Percentiles rank a stretch among this genome's conserved stretches.
phyloP scores from a whole-genome alignment of 2,113 vertebrate species.

The Manacus vitellinus region DNA sequence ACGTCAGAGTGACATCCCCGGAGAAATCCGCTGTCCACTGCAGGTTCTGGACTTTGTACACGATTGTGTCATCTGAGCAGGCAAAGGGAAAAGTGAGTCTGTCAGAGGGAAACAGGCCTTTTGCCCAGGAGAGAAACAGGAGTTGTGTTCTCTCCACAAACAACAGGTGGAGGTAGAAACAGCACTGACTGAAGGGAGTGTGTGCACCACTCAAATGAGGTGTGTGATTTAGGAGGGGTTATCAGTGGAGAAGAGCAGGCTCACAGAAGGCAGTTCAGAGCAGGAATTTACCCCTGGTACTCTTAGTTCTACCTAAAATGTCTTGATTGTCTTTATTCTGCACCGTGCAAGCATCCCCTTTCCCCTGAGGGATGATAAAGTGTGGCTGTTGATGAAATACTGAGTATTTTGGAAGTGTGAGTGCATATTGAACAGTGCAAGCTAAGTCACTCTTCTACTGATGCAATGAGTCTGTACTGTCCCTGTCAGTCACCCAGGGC shows the following conservation, averaged over 20 bases:
- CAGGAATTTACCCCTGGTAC: background rate
- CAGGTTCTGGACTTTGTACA: slow-evolving; percentile 95
- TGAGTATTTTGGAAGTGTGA: background rate
- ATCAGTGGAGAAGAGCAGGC: background rate
- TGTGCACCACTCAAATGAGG: background rate
- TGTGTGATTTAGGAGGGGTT: background rate
- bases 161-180: accelerated
- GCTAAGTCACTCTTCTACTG: background rate
- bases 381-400: background rate
- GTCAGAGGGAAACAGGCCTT: background rate
- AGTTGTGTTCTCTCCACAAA: background rate
- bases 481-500: background rate
- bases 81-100: background rate
- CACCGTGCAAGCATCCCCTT: accelerated
- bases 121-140: background rate
- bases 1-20: slow-evolving; percentile 88
- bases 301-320: background rate
- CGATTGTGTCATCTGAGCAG: slow-evolving; percentile 80
- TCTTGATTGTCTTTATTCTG: background rate
- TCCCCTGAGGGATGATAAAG: background rate
- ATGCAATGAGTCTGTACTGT: background rate
- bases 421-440: background rate
- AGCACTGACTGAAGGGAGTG: background rate
- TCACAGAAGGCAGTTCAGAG: background rate
- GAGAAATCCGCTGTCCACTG: slow-evolving; percentile 90